Evolutionary conservation across 2,797 vertebrate genomes (phyloP).

Genomic region (Chiroxiphia lanceolata): DNA sequence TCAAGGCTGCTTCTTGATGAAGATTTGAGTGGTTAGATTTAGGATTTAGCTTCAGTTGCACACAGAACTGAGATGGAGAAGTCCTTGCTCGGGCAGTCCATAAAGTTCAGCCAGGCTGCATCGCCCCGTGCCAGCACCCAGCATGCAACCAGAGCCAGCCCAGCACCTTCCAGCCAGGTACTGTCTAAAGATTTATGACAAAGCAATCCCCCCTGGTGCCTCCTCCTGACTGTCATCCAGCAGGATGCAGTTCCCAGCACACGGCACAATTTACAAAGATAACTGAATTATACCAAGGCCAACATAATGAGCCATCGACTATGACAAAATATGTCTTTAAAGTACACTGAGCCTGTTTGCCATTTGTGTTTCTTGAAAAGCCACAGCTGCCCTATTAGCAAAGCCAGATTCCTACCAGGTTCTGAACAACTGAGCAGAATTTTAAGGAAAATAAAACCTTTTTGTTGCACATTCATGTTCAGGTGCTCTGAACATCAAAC

Average conservation of each 20-base stretch:
- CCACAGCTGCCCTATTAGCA: not conserved
- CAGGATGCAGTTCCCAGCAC: not conserved
- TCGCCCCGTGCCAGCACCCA: not conserved
- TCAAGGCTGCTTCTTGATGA: constrained; percentile 15
- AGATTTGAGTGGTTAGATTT: constrained; percentile 55
- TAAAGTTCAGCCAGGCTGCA: constrained; percentile 10
- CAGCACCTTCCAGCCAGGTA: not conserved
- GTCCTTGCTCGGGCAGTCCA: not conserved
- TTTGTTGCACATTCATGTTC: not conserved
- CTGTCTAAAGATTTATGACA: not conserved
- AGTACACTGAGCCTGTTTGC: not conserved
- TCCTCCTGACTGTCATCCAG: not conserved
- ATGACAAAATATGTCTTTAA: not conserved
- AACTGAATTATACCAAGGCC: not conserved
- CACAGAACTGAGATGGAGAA: not conserved
- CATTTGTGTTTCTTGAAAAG: not conserved
- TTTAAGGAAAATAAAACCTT: not conserved
- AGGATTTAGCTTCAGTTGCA: constrained; percentile 32
- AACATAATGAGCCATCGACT: not conserved
- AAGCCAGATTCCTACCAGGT: not conserved
- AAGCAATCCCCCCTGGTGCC: not conserved
- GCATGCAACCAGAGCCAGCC: not conserved
- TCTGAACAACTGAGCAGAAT: not conserved
- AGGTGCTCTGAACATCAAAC: not conserved
- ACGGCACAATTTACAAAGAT: not conserved